These are phyloP conservation scores for Trichogramma pretiosum DNA, from an alignment of 1,140 invertebrate species.

Conservation along the genomic window DNA sequence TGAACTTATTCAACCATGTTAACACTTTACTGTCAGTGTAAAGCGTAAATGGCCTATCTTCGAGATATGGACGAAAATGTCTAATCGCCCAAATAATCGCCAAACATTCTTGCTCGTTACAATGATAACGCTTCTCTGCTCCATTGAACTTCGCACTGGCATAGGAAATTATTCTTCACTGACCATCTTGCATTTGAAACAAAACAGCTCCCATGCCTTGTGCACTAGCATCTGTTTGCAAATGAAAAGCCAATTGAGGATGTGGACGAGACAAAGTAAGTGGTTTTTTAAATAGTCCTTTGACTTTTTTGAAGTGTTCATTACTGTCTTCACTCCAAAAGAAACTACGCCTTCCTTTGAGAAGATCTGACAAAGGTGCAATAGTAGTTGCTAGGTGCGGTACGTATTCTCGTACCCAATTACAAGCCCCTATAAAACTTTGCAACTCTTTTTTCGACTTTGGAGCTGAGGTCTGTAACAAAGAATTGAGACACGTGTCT, in stretches of 20 bases:
- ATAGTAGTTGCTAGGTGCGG: background rate
- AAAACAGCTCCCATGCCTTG: conserved; percentile 20
- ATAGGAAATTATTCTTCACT: conserved; percentile 12
- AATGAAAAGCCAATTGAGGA: background rate
- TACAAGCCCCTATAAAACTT: conserved; percentile 14
- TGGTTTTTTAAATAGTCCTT: conserved; percentile 1
- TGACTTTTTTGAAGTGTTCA: conserved; percentile 3
- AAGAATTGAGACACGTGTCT: conserved; percentile 1
- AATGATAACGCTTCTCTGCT: too few relatives aligned
- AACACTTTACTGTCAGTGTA: conserved; percentile 23
- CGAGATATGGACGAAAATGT: conserved; percentile 25
- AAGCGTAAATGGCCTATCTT: conserved; percentile 24
- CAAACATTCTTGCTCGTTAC: too few relatives aligned
- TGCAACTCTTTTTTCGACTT: conserved; percentile 8
- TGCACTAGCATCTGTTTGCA: conserved; percentile 21
- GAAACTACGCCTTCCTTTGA: background rate
- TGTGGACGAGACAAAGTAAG: conserved; percentile 12
- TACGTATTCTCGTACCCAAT: conserved; percentile 20
- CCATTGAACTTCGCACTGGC: conserved; percentile 13
- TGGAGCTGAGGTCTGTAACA: background rate
- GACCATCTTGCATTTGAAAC: conserved; percentile 5
- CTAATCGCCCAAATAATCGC: too few relatives aligned
- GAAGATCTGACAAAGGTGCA: conserved; percentile 8
- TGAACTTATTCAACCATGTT: conserved; percentile 18
- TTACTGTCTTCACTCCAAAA: background rate